phyloP scores from a whole-genome alignment of 2,888 invertebrate species.

The Gastracanthus pulcherrimus region DNA sequence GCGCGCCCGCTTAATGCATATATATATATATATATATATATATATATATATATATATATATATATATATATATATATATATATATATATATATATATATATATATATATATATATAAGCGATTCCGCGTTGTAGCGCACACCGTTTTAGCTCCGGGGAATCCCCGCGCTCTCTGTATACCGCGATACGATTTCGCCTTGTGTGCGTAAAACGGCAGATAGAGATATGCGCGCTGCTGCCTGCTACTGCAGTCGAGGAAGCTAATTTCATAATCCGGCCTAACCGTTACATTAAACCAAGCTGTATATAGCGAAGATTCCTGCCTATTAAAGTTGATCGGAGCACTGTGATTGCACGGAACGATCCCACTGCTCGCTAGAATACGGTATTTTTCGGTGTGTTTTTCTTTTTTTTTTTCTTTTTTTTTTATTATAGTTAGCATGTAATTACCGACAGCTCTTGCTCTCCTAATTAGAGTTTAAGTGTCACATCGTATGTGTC shows the following conservation, averaged over 20 bases:
- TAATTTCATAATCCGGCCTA: neutral
- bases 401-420: too few species aligned
- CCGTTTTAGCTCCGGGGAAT: slow-evolving; percentile 6
- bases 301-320: neutral
- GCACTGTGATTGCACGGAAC: neutral
- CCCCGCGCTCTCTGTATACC: neutral
- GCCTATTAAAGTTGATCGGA: neutral
- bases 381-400: too few species aligned
- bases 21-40: too few species aligned
- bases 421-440: neutral
- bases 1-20: too few species aligned
- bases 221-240: neutral
- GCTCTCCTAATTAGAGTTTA: neutral
- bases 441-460: neutral
- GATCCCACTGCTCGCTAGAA: too few species aligned
- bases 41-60: too few species aligned
- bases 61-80: too few species aligned
- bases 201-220: neutral
- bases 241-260: neutral
- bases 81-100: too few species aligned
- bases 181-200: neutral
- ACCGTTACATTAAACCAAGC: neutral
- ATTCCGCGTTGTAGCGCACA: neutral
- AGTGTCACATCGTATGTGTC: neutral
- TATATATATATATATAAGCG: too few species aligned